Evolutionary conservation across 2,888 invertebrate species (phyloP), one percentile per base, ranked within the genome.

Genomic region (Temnothorax rugatulus): DNA sequence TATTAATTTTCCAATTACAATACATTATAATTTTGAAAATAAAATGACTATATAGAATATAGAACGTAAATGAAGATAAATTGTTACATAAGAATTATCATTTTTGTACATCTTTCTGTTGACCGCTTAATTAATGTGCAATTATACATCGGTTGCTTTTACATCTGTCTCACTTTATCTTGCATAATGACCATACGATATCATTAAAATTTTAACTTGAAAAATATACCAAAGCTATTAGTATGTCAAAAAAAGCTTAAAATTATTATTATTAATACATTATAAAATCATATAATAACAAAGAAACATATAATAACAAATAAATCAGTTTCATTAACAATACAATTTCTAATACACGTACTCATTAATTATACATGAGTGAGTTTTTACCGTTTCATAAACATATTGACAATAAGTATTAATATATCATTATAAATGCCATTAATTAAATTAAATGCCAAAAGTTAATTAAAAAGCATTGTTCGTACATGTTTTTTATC

Each of bases 401-500:
- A 41, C 13, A 25, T 18, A 76, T 38, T 38, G 18, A 76, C 8
- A 38, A 52, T 29, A 38, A 18, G 3, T 38, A 21, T 64, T 77
- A 66, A 77, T 52, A 52, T 29, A 25, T 66, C n/a, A 52, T 76
- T 76, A 76, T 52, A 76, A 64, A 52, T 29, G 52, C 13, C n/a
- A 77, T 54, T 50, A 77, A 64, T 64, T 64, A 41, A 66, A 54
- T 52, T 11, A 25, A 8, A 41, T n/a, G 9, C 25, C 38, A 13
- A 29, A 41, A 29, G 3, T 29, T 38, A 13, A 38, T 38, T 7
- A 8, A 8, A 25, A 41, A 11, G 0, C 25, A 25, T 76, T 76
- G 41, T 76, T 66, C 15, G 3, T 8, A n/a, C 21, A 21, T 8
- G 11, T 76, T 5, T 64, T 25, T 41, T 50, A 34, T 50, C 4